Evolutionary conservation across 2,113 vertebrate genomes (phyloP).

Genomic region (Odontophorus gujanensis): DNA sequence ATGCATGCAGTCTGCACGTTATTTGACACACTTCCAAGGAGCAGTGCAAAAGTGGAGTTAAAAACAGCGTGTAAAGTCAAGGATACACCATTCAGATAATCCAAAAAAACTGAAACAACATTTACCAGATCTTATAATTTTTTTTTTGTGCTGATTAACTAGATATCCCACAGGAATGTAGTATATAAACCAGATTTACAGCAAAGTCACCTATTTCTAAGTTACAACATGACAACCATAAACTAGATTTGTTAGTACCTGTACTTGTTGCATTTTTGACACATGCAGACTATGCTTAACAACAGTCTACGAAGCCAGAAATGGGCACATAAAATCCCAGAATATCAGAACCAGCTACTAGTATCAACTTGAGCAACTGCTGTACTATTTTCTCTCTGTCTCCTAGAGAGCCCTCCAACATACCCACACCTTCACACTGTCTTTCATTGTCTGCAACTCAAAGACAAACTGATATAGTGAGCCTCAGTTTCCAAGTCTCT

Average conservation of each 20-base stretch:
- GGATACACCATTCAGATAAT: neutral
- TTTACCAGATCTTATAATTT: neutral
- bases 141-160: neutral
- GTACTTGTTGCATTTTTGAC: neutral
- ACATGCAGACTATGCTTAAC: neutral
- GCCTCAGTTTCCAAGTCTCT: neutral
- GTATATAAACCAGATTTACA: neutral
- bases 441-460: neutral
- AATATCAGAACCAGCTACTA: neutral
- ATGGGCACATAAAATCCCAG: neutral
- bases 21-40: neutral
- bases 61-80: neutral
- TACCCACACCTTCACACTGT: neutral
- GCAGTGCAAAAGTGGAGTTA: neutral
- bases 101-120: neutral
- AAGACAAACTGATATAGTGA: neutral
- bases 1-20: neutral
- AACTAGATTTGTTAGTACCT: neutral
- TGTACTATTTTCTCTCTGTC: neutral
- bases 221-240: neutral
- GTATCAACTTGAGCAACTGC: neutral
- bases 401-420: neutral
- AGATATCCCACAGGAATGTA: neutral
- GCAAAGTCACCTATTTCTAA: neutral
- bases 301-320: neutral